Evolutionary conservation across 2,113 vertebrate genomes (phyloP).

Genomic region (Heloderma charlesbogerti): DNA sequence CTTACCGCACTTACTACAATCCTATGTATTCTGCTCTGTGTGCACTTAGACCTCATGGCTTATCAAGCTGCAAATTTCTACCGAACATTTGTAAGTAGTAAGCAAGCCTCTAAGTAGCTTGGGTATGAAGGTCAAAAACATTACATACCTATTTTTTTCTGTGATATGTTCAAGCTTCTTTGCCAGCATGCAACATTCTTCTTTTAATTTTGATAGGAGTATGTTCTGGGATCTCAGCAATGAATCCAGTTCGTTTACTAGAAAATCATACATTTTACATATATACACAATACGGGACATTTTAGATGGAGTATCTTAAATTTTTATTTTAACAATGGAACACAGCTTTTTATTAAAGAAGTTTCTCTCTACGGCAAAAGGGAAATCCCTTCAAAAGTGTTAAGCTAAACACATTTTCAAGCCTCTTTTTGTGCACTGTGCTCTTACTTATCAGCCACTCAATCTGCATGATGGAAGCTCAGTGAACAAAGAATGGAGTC

Average conservation of each 20-base stretch:
- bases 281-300: not conserved
- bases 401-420: not conserved
- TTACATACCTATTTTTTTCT: constrained; percentile 85
- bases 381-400: not conserved
- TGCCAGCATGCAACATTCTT: constrained; percentile 85
- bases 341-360: not conserved
- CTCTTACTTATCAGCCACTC: not conserved
- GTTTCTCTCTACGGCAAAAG: not conserved
- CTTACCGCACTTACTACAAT: too few relatives aligned
- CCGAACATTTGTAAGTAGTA: not conserved
- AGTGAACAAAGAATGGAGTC: not conserved
- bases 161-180: constrained; percentile 83
- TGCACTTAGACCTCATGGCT: not conserved
- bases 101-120: not conserved
- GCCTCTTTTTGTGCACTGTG: not conserved
- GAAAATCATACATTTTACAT: constrained; percentile 54
- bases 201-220: constrained; percentile 88
- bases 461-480: not conserved
- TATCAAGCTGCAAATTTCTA: not conserved
- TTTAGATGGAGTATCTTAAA: not conserved
- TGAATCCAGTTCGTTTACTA: constrained; percentile 87
- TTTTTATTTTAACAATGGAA: not conserved
- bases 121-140: constrained; percentile 19
- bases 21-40: not conserved
- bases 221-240: constrained; percentile 89